Base-by-base conservation (phyloP, 2,888 invertebrate genomes). In the Parasteatoda lunata region DNA sequence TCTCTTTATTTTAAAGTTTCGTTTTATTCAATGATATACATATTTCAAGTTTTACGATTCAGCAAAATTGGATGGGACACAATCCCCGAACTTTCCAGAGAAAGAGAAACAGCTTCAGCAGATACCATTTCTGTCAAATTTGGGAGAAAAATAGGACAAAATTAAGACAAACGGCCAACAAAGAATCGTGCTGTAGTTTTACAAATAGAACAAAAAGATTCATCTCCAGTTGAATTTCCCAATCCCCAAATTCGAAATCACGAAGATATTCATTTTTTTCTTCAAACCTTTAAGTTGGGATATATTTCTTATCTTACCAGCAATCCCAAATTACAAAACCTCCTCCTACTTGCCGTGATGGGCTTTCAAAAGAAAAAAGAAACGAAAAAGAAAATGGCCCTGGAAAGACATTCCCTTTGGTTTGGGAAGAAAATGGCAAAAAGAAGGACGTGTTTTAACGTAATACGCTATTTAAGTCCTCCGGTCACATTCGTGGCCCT, bases 401-500 rank as follows among this genome's bases (percentile, higher is more conserved):
- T n/a, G 3, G 13, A n/a, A 59, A 59, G 59, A 59, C n/a, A 59
- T 59, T 59, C 59, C n/a, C 59, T 11, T 13, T 9, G 59, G 9
- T 59, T 59, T 59, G 59, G 59, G n/a, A 7, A 0, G 59, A 59
- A 5, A 59, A 59, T 59, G 59, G 9, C 59, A 59, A 59, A 59
- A 68, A 15, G 15, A 68, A 68, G 30, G n/a, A 59, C 59, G 59
- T 59, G 59, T 59, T 59, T 59, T 59, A 59, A 81, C 81, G 81
- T 81, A 81, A 81, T 81, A 81, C 54, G 75, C 75, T 81, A 75
- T 81, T 81, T 81, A 81, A 75, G 81, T 81, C 81, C 81, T 54
- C 81, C 73, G 75, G 81, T 81, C 81, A 81, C 81, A 81, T 81
- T 75, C 81, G 59, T 75, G 81, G 73, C 45, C 59, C 75, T 75